Base-by-base conservation (phyloP, 1,140 invertebrate genomes). In the Megathymus violae region DNA sequence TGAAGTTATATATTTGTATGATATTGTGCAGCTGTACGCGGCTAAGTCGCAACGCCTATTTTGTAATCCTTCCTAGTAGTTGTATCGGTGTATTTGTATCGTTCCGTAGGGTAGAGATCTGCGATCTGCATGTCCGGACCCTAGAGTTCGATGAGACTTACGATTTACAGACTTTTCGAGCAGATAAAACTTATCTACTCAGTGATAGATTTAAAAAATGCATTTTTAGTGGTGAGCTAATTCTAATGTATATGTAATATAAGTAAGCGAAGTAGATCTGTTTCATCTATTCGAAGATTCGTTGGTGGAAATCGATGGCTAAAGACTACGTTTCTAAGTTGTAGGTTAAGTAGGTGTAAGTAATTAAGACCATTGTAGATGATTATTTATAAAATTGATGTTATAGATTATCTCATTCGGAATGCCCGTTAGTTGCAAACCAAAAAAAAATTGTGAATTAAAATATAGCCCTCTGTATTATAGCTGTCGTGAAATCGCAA, bases 201-300 rank as follows among this genome's bases (percentile, higher is more conserved):
- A 87, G 79, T 88, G 86, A 89, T 89, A 90, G 86, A 78, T 86
- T 78, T 85, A 85, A 85, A 77, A 80, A 82, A 83, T 91, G 86
- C 88, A 91, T 91, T 91, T 91, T 83, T 89, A 89, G 85, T 89
- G 85, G 78, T 82, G 83, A 91, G 71, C 83, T 89, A 85, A 84
- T 77, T 85, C 74, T 74, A 70, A 70, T 85, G 82, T 85, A 85
- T 75, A 75, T 86, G 77, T 86, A 78, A 74, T 85, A 64, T 75
- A 85, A 82, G 72, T 86, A 83, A 82, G 79, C 71, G 76, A 64
- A 79, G 85, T 89, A 88, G 88, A 90, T 90, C 84, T 89, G 88
- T 91, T 89, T 91, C 86, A 91, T 91, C 88, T 89, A 81, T 91
- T 91, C 88, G 88, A 91, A 91, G 88, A 89, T 67, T 91, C 86